A percentile compares a stretch with the other conserved stretches of the same genome.
phyloP scores from a whole-genome alignment of 1,140 invertebrate genomes.

The Lepidotrigona ventralis region DNA sequence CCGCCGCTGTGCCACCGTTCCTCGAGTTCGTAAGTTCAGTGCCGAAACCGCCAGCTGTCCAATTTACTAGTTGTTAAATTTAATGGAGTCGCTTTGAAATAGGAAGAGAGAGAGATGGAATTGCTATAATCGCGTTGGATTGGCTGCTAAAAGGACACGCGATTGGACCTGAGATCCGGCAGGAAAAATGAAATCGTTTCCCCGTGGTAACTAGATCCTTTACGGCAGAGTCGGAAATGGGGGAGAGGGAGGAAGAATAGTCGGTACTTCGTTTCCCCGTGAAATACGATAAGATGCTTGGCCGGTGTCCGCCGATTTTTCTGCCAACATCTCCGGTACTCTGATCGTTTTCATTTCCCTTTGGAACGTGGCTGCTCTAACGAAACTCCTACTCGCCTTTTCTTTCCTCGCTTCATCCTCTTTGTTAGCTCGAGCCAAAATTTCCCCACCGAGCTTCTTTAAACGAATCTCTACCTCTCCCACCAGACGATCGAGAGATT shows the following conservation, averaged over 20 bases:
- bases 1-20: background rate
- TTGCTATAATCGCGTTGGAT: slow-evolving; percentile 14
- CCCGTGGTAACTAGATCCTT: slow-evolving; percentile 38
- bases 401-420: background rate
- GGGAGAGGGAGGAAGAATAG: background rate
- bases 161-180: slow-evolving; percentile 34
- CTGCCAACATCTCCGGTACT: background rate
- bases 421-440: background rate
- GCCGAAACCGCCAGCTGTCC: slow-evolving; percentile 17
- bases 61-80: slow-evolving; percentile 33
- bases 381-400: background rate
- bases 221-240: slow-evolving; percentile 7
- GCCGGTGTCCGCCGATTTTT: slow-evolving; percentile 21
- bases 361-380: background rate
- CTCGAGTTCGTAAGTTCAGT: slow-evolving; percentile 8
- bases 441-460: background rate
- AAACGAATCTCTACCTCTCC: too few species aligned
- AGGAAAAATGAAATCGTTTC: slow-evolving; percentile 50
- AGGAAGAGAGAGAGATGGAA: background rate
- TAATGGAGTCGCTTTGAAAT: slow-evolving; percentile 1
- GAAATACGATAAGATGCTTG: slow-evolving; percentile 35
- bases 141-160: slow-evolving; percentile 27
- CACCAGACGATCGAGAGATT: too few species aligned
- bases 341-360: slow-evolving; percentile 38
- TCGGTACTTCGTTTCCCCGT: slow-evolving; percentile 21